These are phyloP conservation scores for Fistularia commersonii DNA, from an alignment of 2,797 vertebrate genomes.

Conservation along the genomic window DNA sequence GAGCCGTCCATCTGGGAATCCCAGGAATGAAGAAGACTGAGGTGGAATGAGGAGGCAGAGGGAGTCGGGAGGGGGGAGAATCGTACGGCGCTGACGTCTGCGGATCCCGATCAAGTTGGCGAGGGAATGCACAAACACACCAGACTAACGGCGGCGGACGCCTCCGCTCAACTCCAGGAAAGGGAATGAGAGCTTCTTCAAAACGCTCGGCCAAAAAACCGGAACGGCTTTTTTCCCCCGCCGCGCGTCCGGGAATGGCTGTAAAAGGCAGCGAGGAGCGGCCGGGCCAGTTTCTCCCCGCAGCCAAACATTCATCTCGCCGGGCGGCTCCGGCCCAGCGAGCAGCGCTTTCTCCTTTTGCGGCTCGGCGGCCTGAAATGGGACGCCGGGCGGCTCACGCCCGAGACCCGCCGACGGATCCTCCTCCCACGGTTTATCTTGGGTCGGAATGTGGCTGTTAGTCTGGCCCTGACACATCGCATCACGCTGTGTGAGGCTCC, in stretches of 20 bases:
- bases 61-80: too few relatives aligned
- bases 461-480: slow-evolving; percentile 21
- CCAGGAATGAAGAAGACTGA: too few relatives aligned
- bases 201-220: slow-evolving; percentile 20
- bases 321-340: slow-evolving; percentile 40
- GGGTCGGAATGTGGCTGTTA: slow-evolving; percentile 38
- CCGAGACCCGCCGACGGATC: not conserved
- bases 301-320: slow-evolving; percentile 57
- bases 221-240: slow-evolving; percentile 33
- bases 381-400: slow-evolving; percentile 8
- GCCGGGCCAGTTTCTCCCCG: slow-evolving; percentile 25
- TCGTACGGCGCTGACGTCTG: too few relatives aligned
- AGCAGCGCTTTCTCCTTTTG: slow-evolving; percentile 65
- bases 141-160: too few relatives aligned
- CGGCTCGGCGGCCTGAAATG: slow-evolving; percentile 40
- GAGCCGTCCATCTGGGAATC: too few relatives aligned
- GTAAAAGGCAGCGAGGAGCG: slow-evolving; percentile 73
- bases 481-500: slow-evolving; percentile 10
- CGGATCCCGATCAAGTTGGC: too few relatives aligned
- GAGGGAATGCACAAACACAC: too few relatives aligned
- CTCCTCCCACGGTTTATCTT: slow-evolving; percentile 33
- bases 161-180: slow-evolving; percentile 35
- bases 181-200: slow-evolving; percentile 44
- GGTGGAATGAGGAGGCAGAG: too few relatives aligned
- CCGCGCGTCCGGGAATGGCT: slow-evolving; percentile 44